Evolutionary conservation across 2,888 invertebrate genomes (phyloP).

Genomic region (Synergus umbraculus): DNA sequence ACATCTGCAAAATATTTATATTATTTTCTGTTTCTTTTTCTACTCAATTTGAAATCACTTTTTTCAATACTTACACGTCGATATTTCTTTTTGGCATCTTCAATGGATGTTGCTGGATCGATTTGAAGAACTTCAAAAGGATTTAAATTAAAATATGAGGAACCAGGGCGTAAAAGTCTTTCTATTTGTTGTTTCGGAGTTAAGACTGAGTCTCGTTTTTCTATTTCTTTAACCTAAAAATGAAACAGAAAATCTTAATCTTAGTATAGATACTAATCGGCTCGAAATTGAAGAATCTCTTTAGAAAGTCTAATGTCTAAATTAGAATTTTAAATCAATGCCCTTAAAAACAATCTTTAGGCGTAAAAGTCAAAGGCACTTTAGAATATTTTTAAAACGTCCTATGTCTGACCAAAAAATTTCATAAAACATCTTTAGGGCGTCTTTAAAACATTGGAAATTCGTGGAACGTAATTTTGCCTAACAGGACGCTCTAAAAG

Average conservation of each 20-base stretch:
- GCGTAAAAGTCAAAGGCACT: no score
- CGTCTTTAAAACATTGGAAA: no score
- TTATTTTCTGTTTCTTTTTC: constrained; percentile 7
- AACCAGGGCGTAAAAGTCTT: constrained; percentile 95
- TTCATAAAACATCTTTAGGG: no score
- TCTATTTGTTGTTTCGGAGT: constrained; percentile 99
- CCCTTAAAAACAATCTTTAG: no score
- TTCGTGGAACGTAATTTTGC: no score
- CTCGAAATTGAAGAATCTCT: no score
- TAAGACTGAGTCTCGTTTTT: constrained; percentile 96
- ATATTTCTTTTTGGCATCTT: constrained; percentile 98
- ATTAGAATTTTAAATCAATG: no score
- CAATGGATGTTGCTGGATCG: constrained; percentile 92
- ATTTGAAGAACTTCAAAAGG: constrained; percentile 95
- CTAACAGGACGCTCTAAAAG: no score
- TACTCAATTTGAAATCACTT: background rate
- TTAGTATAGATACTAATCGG: background rate
- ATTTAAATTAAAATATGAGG: constrained; percentile 99
- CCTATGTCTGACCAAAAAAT: no score
- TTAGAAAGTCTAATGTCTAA: no score
- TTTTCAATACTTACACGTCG: constrained; percentile 81
- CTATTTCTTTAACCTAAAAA: constrained; percentile 97
- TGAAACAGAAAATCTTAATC: background rate
- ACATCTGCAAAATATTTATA: constrained; percentile 80
- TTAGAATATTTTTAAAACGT: no score